These are phyloP conservation scores for Gymnocephalus cernua DNA, from an alignment of 2,113 vertebrate species.

Conservation along the genomic window DNA sequence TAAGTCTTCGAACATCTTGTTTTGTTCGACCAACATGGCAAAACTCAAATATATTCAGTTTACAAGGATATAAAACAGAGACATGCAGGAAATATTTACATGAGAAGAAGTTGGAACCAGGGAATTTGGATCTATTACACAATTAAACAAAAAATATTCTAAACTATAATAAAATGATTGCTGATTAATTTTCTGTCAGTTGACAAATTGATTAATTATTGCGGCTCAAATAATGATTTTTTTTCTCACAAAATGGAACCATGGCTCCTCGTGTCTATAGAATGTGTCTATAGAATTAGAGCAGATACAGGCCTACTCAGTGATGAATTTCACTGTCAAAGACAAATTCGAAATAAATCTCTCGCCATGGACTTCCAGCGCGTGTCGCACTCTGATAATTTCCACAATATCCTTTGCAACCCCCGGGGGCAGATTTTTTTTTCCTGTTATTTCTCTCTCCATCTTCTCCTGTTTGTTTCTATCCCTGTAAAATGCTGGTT, in stretches of 20 bases:
- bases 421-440: constrained; percentile 74
- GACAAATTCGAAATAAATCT: constrained; percentile 82
- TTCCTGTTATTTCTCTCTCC: constrained; percentile 59
- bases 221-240: background rate
- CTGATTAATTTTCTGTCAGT: background rate
- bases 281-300: constrained; percentile 69
- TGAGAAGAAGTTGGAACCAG: background rate
- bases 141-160: background rate
- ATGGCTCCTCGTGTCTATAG: constrained; percentile 31
- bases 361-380: constrained; percentile 74
- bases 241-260: constrained; percentile 2
- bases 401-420: constrained; percentile 82
- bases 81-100: background rate
- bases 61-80: background rate
- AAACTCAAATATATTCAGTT: background rate
- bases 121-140: no score
- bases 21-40: background rate
- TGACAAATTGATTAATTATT: background rate
- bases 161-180: background rate
- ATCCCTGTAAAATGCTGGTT: constrained; percentile 83
- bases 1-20: background rate
- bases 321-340: constrained; percentile 81
- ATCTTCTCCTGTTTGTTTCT: constrained; percentile 76
- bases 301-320: constrained; percentile 51
- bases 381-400: constrained; percentile 82